These are phyloP conservation scores for Bombus pyrosoma DNA, from an alignment of 1,140 invertebrate species.

Conservation along the genomic window DNA sequence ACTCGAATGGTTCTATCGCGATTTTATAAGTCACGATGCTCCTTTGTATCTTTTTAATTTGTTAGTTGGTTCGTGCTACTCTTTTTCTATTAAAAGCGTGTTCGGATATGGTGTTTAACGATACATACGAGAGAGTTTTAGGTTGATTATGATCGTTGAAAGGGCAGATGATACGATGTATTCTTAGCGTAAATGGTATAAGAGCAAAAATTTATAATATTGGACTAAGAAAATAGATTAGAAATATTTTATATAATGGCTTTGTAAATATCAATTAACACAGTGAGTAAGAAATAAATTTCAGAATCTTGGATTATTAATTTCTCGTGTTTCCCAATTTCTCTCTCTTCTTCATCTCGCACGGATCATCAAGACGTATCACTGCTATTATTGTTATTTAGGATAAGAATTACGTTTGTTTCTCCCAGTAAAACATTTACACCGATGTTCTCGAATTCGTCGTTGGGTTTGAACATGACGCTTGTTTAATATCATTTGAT, in stretches of 20 bases:
- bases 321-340: not conserved
- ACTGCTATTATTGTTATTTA: conserved; percentile 3
- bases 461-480: not conserved
- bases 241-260: not conserved
- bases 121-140: not conserved
- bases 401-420: conserved; percentile 5
- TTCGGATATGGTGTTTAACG: not conserved
- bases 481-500: conserved; percentile 16
- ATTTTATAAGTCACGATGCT: not conserved
- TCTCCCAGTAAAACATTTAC: not conserved
- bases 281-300: too few relatives aligned
- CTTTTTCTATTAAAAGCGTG: not conserved
- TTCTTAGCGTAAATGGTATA: too few relatives aligned
- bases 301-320: too few relatives aligned
- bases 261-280: not conserved
- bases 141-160: not conserved
- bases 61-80: too few relatives aligned
- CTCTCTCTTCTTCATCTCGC: not conserved
- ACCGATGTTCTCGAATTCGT: conserved; percentile 1
- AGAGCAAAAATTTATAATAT: not conserved
- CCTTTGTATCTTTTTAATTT: not conserved
- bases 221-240: not conserved
- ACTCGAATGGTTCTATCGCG: not conserved
- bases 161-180: too few relatives aligned
- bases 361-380: not conserved